Percentiles rank a stretch among this genome's conserved stretches.
Conservation (phyloP, 2,888 invertebrate genomes). For the Tyria jacobaeae region DNA sequence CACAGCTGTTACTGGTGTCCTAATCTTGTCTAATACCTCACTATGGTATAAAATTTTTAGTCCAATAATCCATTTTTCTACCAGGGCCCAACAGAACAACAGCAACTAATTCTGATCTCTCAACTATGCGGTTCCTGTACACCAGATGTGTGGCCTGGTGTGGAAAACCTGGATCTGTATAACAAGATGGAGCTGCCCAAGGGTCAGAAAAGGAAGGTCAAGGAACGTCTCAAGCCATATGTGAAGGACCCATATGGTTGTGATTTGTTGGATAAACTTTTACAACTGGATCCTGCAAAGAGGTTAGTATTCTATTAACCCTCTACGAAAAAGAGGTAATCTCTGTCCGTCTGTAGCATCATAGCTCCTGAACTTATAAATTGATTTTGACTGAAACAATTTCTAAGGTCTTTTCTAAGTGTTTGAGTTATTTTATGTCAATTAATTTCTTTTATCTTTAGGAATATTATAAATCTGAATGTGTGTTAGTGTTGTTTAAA, state of each 20-base stretch:
- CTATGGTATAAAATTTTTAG: too few species aligned
- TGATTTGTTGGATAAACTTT: constrained; percentile 95
- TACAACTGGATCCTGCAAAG: constrained; percentile 96
- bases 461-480: too few species aligned
- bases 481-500: too few species aligned
- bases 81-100: constrained; percentile 97
- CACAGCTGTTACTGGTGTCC: too few species aligned
- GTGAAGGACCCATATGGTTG: constrained; percentile 97
- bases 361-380: too few species aligned
- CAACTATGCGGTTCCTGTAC: constrained; percentile 98
- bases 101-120: constrained; percentile 97
- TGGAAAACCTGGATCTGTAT: constrained; percentile 95
- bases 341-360: too few species aligned
- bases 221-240: constrained; percentile 94
- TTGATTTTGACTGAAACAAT: too few species aligned
- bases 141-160: constrained; percentile 97
- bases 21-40: too few species aligned
- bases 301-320: constrained; percentile 76
- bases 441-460: too few species aligned
- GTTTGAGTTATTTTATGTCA: too few species aligned
- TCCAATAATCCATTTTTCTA: background rate
- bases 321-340: too few species aligned
- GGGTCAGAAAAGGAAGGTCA: constrained; percentile 93
- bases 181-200: constrained; percentile 95
- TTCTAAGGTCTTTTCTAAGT: too few species aligned